Percentiles rank a stretch among this genome's conserved stretches.
Conservation (phyloP, 2,113 vertebrate species). For the Rallus limicola region DNA sequence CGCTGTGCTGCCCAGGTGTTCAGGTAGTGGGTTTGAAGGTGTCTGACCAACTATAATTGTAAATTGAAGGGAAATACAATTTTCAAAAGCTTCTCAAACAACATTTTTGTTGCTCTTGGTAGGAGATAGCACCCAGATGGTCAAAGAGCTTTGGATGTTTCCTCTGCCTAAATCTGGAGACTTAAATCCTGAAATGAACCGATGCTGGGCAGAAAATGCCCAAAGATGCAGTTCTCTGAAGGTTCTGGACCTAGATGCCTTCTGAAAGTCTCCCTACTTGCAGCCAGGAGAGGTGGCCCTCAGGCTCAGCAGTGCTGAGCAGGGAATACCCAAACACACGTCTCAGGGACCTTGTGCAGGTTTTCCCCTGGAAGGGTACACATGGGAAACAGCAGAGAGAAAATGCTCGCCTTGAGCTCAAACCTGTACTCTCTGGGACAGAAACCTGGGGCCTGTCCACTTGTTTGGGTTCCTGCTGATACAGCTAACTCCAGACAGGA, state of each 20-base stretch:
- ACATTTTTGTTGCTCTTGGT: not conserved
- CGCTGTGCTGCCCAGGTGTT: not conserved
- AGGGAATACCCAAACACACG: not conserved
- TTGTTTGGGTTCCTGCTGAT: not conserved
- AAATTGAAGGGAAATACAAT: not conserved
- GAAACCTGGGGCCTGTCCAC: not conserved
- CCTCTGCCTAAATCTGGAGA: not conserved
- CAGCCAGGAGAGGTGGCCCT: not conserved
- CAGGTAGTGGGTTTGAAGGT: not conserved
- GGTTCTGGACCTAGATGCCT: not conserved
- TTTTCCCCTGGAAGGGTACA: not conserved
- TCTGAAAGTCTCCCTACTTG: not conserved
- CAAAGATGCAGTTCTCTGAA: not conserved
- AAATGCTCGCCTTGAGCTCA: not conserved
- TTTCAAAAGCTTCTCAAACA: not conserved
- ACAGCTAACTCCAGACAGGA: not conserved
- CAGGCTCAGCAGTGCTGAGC: not conserved
- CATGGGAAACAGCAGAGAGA: not conserved
- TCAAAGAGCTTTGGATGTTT: not conserved
- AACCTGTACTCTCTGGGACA: not conserved
- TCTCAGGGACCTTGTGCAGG: accelerated
- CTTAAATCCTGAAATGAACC: not conserved
- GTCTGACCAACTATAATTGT: not conserved
- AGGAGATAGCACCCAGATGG: not conserved
- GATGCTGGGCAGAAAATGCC: not conserved